Base-by-base conservation (phyloP, 2,888 invertebrate species). In the Tachystola acroxantha region DNA sequence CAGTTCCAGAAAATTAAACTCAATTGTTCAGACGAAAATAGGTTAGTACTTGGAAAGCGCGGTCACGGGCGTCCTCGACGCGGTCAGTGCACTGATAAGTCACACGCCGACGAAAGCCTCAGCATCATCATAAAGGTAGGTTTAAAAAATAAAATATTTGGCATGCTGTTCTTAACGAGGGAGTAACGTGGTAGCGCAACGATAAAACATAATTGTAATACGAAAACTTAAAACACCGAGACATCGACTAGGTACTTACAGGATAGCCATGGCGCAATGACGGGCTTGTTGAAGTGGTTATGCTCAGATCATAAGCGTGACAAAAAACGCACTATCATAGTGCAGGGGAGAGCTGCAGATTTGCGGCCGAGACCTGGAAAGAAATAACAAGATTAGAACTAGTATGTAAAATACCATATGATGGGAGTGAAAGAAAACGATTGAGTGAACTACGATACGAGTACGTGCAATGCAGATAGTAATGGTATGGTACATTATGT, bases 21-120 rank as follows among this genome's bases (percentile, higher is more conserved):
- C 42, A 44, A 44, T 46, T 42, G 39, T 41, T 39, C 40, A 35
- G 12, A 64, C 61, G 67, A 73, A 84, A 82, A 84, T 78, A 80
- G 77, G 77, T 84, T 75, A 74, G 78, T 80, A 78, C 77, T 66
- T 68, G 69, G 77, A 81, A 73, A 70, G 74, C 70, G 67, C 74
- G 75, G 68, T 67, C 70, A 76, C 74, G 59, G 71, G 74, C 76
- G 75, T 70, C 75, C 70, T 70, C 74, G 74, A 77, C 81, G 81
- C 82, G 82, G 75, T 77, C 86, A 79, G 79, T 84, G 79, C 76
- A 74, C 74, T 73, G 68, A 69, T 72, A 72, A 70, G 75, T 81
- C 78, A 80, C 74, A 82, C 85, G 85, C 77, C 87, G 87, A 88
- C 86, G 87, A 88, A 88, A 88, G 87, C 87, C 87, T 87, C 87